Evolutionary conservation across 2,797 vertebrate species (phyloP), one percentile per base, ranked within the genome.

Genomic region (Falco rusticolus): DNA sequence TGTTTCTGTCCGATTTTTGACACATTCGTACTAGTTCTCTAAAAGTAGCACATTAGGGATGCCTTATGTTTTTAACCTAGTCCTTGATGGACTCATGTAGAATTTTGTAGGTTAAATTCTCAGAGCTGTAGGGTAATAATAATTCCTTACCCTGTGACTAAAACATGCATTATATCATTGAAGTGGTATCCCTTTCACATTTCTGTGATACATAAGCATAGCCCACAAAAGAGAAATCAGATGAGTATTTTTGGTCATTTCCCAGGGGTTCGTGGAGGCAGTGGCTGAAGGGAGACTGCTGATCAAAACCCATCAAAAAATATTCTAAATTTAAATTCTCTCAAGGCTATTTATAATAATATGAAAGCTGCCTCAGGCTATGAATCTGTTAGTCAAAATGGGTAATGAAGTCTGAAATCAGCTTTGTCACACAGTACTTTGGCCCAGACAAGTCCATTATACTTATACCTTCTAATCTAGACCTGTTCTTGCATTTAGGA

Each of bases 201-300:
- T 81, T 76, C 77, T 90, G 31, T 45, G 56, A 74, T 60, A 48
- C 39, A 69, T n/a, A 64, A 84, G 68, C 37, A 37, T 71, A 64
- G 75, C 37, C 68, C 81, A 92, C 48, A 50, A 31, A 92, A 77
- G 5, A 70, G 37, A 57, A 87, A 75, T 83, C 41, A 61, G 47
- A 61, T 65, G 21, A 83, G 41, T 90, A 87, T 94, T 95, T 96
- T 68, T 87, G 71, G 41, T 92, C 19, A 31, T 94, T 95, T 96
- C 90, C 88, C 84, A 93, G 86, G 84, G 75, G 39, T 41, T 86
- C 1, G 0, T 90, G 70, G 69, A 94, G 86, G 64, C 53, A 71
- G 48, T 51, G 29, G 33, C 71, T 80, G 45, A 94, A 89, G 33
- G 48, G 45, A 89, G 26, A 54, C 16, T 65, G 19, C 57, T 87